Percentiles rank a stretch among this genome's conserved stretches.
Evolutionary conservation across 2,113 vertebrate species (phyloP).

Genomic region (Chloroceryle aenea): DNA sequence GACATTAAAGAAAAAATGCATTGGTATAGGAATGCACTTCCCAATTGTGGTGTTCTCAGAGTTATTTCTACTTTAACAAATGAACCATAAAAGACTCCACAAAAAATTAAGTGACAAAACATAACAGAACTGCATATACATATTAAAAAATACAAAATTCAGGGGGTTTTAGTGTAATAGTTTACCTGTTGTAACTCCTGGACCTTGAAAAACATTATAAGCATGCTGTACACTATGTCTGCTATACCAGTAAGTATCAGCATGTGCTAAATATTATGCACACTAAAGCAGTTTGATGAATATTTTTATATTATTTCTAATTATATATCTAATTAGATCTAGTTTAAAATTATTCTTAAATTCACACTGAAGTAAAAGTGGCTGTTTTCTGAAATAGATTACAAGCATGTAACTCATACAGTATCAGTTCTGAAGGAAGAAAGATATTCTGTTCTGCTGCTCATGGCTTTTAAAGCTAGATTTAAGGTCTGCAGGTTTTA

Average conservation of each 20-base stretch:
- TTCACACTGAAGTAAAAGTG: background rate
- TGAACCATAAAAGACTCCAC: background rate
- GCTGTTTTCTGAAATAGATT: background rate
- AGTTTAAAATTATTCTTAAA: background rate
- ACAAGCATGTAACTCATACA: background rate
- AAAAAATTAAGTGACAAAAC: background rate
- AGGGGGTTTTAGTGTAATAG: background rate
- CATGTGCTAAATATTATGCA: background rate
- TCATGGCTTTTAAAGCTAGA: background rate
- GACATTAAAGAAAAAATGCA: background rate
- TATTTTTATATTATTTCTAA: background rate
- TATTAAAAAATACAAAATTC: background rate
- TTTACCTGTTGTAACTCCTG: background rate
- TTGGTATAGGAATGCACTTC: background rate
- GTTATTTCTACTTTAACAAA: background rate
- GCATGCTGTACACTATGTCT: background rate
- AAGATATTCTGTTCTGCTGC: background rate
- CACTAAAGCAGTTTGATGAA: background rate
- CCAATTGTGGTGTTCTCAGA: background rate
- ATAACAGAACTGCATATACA: background rate
- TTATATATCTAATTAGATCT: background rate
- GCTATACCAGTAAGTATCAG: background rate
- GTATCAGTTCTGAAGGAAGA: background rate
- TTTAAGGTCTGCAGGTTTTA: background rate
- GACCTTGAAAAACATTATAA: background rate